Percentiles rank a stretch among this genome's conserved stretches.
Conservation (phyloP, 2,888 invertebrate species). For the Clanis bilineata region DNA sequence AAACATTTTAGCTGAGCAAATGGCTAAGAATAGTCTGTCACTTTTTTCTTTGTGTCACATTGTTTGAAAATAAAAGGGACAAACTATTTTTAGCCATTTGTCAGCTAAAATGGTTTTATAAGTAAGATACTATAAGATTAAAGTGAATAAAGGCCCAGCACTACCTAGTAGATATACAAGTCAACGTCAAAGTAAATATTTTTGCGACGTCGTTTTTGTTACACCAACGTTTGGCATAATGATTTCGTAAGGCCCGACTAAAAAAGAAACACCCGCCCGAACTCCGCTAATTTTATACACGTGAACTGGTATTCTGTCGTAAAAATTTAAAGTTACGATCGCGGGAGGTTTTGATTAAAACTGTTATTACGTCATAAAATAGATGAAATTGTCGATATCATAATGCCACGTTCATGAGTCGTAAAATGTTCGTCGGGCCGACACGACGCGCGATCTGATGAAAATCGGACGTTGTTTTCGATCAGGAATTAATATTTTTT, state of each 20-base stretch:
- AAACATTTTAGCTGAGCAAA: too few species aligned
- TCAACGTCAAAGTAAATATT: too few species aligned
- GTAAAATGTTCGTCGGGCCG: slow-evolving; percentile 20
- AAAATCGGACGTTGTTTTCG: slow-evolving; percentile 18
- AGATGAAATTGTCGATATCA: slow-evolving; percentile 28
- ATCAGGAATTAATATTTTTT: slow-evolving; percentile 1
- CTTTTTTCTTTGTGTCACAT: too few species aligned
- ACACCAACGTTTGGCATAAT: too few species aligned
- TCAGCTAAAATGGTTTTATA: too few species aligned
- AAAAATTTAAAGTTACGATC: slow-evolving; percentile 36
- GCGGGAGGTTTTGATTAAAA: slow-evolving; percentile 35
- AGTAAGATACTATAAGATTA: too few species aligned
- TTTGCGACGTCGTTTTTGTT: too few species aligned
- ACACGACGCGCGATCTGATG: slow-evolving; percentile 10
- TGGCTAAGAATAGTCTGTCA: too few species aligned
- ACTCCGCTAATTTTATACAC: slow-evolving; percentile 24
- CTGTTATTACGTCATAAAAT: slow-evolving; percentile 32
- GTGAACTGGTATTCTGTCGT: slow-evolving; percentile 25
- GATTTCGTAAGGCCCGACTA: neutral
- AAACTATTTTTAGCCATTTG: too few species aligned
- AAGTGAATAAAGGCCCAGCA: too few species aligned
- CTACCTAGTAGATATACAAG: too few species aligned
- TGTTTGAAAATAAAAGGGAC: too few species aligned
- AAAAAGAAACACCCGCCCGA: slow-evolving; percentile 2
- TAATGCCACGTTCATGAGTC: slow-evolving; percentile 23